These are phyloP conservation scores for Drosophila varians DNA, from an alignment of 1,140 invertebrate genomes.

Conservation along the genomic window DNA sequence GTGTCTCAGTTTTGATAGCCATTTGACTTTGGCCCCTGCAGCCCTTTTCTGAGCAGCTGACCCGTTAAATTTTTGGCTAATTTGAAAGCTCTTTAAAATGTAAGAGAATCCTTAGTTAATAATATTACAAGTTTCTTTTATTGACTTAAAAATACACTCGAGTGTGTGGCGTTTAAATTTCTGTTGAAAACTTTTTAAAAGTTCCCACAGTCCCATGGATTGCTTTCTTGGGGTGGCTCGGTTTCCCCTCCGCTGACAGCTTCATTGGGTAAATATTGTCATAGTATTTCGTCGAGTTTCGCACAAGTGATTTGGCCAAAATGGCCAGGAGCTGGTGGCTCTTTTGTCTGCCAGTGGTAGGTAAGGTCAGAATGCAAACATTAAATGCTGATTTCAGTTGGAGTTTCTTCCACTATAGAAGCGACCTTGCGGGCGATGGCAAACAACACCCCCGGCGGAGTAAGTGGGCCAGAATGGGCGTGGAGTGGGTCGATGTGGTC, in stretches of 20 bases:
- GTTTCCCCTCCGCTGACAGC: conserved; percentile 25
- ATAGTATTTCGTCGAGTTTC: conserved; percentile 65
- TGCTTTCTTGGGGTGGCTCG: conserved; percentile 33
- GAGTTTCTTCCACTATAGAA: conserved; percentile 66
- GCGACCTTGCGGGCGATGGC: conserved; percentile 75
- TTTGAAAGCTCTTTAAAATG: conserved; percentile 21
- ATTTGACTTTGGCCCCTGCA: conserved; percentile 52
- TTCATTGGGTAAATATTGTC: conserved; percentile 73
- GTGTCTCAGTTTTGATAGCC: conserved; percentile 74
- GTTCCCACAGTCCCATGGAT: conserved; percentile 29
- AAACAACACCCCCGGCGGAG: conserved; percentile 51
- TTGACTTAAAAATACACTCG: background rate
- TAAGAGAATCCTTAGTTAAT: too few relatives aligned
- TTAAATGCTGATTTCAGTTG: conserved; percentile 52
- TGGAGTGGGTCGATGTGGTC: background rate
- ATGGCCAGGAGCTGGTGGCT: conserved; percentile 23
- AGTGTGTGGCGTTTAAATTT: background rate
- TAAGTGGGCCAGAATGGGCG: conserved; percentile 13
- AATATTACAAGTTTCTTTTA: too few relatives aligned
- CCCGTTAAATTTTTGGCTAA: conserved; percentile 72
- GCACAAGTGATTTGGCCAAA: conserved; percentile 66
- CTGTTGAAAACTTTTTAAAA: conserved; percentile 14
- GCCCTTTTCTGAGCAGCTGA: conserved; percentile 39
- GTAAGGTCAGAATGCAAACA: conserved; percentile 71
- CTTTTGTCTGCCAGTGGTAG: conserved; percentile 37